Conservation (phyloP, 2,797 vertebrate genomes). For the Channallabes apus region DNA sequence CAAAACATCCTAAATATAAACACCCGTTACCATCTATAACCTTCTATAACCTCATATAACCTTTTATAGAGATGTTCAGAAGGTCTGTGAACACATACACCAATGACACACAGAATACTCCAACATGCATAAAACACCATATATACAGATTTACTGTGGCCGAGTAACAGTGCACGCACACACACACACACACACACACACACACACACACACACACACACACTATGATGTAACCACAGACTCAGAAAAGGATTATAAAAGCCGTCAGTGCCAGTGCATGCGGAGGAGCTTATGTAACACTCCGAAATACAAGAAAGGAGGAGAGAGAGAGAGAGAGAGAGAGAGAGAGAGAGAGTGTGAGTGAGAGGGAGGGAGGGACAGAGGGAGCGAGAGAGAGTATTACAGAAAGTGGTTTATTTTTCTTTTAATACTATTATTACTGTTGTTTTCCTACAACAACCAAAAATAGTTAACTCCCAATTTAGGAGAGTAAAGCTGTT, state of each 20-base stretch:
- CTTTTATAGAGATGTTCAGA: background rate
- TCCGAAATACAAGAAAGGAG: conserved; percentile 57
- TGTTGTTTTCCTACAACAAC: background rate
- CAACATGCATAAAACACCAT: background rate
- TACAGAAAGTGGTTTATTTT: background rate
- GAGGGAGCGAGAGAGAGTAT: background rate
- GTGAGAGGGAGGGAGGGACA: background rate
- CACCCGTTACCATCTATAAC: no score
- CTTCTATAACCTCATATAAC: no score
- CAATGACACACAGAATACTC: background rate
- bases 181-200: conserved; percentile 16
- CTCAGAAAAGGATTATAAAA: conserved; percentile 65
- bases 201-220: conserved; percentile 15
- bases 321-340: background rate
- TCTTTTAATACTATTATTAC: background rate
- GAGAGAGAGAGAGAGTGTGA: background rate
- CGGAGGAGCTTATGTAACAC: conserved; percentile 62
- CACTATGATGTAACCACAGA: conserved; percentile 55
- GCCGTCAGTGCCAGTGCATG: conserved; percentile 62
- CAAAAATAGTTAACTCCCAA: background rate
- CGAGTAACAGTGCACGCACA: background rate
- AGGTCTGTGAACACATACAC: background rate
- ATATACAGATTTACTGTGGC: background rate
- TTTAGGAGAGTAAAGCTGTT: background rate
- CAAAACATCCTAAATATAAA: no score